Evolutionary conservation across 2,113 vertebrate species (phyloP), one percentile per base, ranked within the genome.

Genomic region (Aldabrachelys gigantea): DNA sequence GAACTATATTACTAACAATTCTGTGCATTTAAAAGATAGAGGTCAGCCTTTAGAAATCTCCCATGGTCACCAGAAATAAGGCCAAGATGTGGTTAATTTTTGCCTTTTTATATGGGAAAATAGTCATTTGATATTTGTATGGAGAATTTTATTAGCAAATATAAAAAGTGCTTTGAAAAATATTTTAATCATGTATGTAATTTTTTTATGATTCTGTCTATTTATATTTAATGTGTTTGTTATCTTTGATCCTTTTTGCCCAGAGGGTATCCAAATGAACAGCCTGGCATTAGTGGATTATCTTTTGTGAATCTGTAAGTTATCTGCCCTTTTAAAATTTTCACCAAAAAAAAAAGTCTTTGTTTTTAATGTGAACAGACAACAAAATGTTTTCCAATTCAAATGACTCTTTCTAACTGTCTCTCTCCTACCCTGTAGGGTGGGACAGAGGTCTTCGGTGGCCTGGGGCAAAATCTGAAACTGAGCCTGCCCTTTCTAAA

Each of bases 131-230:
- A 54, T 96, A 96, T 87, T 92, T 93, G 91, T 62, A 95, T 94
- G 90, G 49, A 90, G 84, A 89, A 6, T 94, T 96, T 89, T 96
- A 93, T 93, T 93, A 91, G 62, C 84, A 92, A 93, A 94, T 49
- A 38, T 79, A 52, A 87, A 72, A 92, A 91, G 76, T 89, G 88
- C 84, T 90, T 97, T 96, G 95, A 95, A 97, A 97, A 85, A 80
- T 96, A 90, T 98, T 97, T 97, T 97, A 97, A 98, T 98, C 92
- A 84, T n/a, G 75, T 85, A 91, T 97, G 94, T 98, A 95, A 96
- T 95, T 95, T 97, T 69, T 97, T 97, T 96, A 95, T 98, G 97
- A 96, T 95, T 94, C 89, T 96, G 89, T 96, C 96, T 98, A 94
- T 97, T 98, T 97, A 94, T 98, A 95, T 98, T 98, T 98, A 97